These are phyloP conservation scores for Cladopsammia gracilis DNA, from an alignment of 64 coral and sea anemone species.

Conservation along the genomic window DNA sequence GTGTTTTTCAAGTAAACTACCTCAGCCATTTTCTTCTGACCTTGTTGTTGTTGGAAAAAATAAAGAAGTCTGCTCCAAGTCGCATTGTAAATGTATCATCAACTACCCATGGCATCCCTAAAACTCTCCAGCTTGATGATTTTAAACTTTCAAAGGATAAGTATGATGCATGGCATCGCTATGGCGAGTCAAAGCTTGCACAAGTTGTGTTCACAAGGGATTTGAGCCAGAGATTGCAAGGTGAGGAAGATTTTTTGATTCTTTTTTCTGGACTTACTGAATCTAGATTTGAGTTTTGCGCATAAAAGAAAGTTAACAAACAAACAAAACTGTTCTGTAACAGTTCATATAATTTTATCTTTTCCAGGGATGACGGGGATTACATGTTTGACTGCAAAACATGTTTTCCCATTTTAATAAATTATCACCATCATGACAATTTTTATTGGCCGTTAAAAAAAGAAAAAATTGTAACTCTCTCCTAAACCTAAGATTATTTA, in stretches of 20 bases:
- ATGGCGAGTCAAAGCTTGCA: not conserved
- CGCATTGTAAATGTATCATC: constrained; percentile 90
- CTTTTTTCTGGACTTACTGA: too few species aligned
- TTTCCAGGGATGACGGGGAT: too few species aligned
- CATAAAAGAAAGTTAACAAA: too few species aligned
- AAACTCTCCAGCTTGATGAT: constrained; percentile 62
- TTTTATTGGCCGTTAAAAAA: too few species aligned
- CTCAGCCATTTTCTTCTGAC: constrained; percentile 88
- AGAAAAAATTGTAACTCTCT: too few species aligned
- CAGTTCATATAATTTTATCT: too few species aligned
- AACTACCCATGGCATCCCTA: not conserved
- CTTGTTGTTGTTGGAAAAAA: constrained; percentile 68
- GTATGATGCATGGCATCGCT: not conserved
- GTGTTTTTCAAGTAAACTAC: constrained; percentile 76
- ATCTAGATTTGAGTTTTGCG: too few species aligned
- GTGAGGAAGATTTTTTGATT: not conserved
- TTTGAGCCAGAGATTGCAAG: constrained; percentile 17
- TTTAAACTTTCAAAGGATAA: constrained; percentile 51
- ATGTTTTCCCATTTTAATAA: too few species aligned
- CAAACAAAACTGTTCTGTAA: too few species aligned
- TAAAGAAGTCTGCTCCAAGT: constrained; percentile 83
- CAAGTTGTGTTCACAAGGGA: constrained; percentile 64
- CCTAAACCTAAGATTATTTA: too few species aligned
- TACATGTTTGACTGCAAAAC: too few species aligned
- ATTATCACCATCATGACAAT: too few species aligned